Evolutionary conservation across 2,888 invertebrate species (phyloP).

Genomic region (Apodemia zela): DNA sequence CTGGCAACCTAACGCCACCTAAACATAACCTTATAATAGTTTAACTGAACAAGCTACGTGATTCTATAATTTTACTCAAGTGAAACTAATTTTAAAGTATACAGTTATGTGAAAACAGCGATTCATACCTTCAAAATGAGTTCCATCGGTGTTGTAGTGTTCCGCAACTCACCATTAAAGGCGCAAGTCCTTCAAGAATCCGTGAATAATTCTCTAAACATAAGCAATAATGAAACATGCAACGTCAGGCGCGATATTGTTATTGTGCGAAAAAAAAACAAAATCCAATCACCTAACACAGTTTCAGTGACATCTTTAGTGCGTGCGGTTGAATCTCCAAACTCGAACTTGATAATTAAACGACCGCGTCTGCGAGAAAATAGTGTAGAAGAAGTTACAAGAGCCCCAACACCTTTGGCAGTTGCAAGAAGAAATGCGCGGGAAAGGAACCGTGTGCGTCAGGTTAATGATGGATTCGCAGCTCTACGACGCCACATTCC

Average conservation of each 20-base stretch:
- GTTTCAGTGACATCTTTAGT: constrained; percentile 70
- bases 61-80: constrained; percentile 41
- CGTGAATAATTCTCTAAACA: constrained; percentile 81
- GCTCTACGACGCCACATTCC: constrained; percentile 93
- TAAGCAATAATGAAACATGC: constrained; percentile 63
- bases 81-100: constrained; percentile 51
- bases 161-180: constrained; percentile 80
- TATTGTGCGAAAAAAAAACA: constrained; percentile 75
- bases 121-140: constrained; percentile 69
- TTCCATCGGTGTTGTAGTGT: constrained; percentile 80
- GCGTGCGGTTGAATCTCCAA: constrained; percentile 54
- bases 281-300: constrained; percentile 57
- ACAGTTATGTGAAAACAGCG: constrained; percentile 63
- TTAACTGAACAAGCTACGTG: constrained; percentile 45
- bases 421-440: constrained; percentile 94
- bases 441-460: constrained; percentile 94
- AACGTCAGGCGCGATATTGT: constrained; percentile 73
- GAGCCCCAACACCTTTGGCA: constrained; percentile 86
- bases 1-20: constrained; percentile 74
- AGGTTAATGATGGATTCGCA: constrained; percentile 95
- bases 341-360: constrained; percentile 53
- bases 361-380: constrained; percentile 61
- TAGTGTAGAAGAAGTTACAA: constrained; percentile 65
- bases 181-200: constrained; percentile 84
- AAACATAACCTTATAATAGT: constrained; percentile 47